Evolutionary conservation across 2,888 invertebrate genomes (phyloP).

Genomic region (Caenorhabditis uteleia): DNA sequence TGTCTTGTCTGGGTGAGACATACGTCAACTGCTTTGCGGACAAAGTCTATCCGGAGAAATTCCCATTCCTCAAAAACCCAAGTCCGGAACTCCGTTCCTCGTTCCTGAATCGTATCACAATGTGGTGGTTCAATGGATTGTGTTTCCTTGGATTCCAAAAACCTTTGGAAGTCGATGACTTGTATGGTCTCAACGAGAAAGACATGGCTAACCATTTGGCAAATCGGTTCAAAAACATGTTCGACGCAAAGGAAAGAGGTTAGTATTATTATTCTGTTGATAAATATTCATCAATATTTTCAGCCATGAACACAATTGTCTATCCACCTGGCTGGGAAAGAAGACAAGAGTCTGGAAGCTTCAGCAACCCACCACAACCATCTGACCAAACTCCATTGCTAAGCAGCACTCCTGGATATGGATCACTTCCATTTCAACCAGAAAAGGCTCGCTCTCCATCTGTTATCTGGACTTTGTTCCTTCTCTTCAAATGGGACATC

Average conservation of each 20-base stretch:
- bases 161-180: conserved; percentile 62
- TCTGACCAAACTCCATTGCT: conserved; percentile 46
- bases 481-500: conserved; percentile 63
- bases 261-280: conserved; percentile 4
- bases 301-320: no score
- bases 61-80: conserved; percentile 74
- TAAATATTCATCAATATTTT: no score
- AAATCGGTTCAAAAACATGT: conserved; percentile 61
- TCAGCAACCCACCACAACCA: no score
- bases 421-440: conserved; percentile 24
- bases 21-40: conserved; percentile 64
- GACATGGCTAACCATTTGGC: conserved; percentile 64
- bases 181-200: conserved; percentile 60
- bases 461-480: conserved; percentile 52
- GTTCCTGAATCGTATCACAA: conserved; percentile 84
- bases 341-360: no score
- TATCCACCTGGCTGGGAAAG: no score
- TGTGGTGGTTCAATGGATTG: conserved; percentile 82
- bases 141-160: conserved; percentile 63
- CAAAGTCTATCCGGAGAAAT: conserved; percentile 40
- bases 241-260: conserved; percentile 50
- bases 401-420: conserved; percentile 29
- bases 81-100: conserved; percentile 87
- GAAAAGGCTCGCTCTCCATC: conserved; percentile 26
- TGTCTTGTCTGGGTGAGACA: conserved; percentile 49